Base-by-base conservation (phyloP, 2,888 invertebrate genomes). In the Falcaria lacertinaria region DNA sequence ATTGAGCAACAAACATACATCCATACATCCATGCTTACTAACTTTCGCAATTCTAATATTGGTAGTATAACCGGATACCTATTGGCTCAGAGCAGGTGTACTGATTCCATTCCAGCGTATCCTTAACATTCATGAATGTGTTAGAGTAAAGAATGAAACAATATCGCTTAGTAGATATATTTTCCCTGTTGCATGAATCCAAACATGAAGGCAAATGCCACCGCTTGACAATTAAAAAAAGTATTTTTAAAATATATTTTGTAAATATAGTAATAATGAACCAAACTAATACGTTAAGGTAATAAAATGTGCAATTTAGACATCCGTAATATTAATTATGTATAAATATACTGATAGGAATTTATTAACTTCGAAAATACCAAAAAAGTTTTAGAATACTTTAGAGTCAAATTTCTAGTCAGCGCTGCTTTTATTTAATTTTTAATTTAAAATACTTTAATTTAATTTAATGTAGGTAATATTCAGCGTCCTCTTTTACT, bases 231-330 rank as follows among this genome's bases (percentile, higher is more conserved):
- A 51, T 57, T 60, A 57, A 62, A 66, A 69, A 70, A 75, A 61
- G 59, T 86, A 84, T 84, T 83, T 83, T 81, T 76, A 84, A 88
- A 84, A 73, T 61, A 80, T 79, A 84, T 84, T 81, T 80, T 88
- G 88, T 88, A 87, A 78, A 88, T 87, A 87, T 87, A 86, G 80
- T 52, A 54, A 60, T 69, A 69, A 63, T 62, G 52, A 61, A 54
- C 54, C 57, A 50, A 62, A 50, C 54, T 60, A 66, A 60, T 69
- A 71, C n/a, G 68, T 52, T 56, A 62, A 66, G 52, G 49, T 53
- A 61, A 65, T 53, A 50, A 79, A 81, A 85, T 64, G 87, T 88
- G 88, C 87, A 88, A 88, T 88, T 72, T 88, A 86, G 83, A 75
- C 61, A 57, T 85, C 73, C 70, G 57, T 83, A 74, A 76, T 73